Percentiles rank a stretch among this genome's conserved stretches.
phyloP scores from a whole-genome alignment of 2,797 vertebrate genomes.

The Chaetodon trifasciatus region DNA sequence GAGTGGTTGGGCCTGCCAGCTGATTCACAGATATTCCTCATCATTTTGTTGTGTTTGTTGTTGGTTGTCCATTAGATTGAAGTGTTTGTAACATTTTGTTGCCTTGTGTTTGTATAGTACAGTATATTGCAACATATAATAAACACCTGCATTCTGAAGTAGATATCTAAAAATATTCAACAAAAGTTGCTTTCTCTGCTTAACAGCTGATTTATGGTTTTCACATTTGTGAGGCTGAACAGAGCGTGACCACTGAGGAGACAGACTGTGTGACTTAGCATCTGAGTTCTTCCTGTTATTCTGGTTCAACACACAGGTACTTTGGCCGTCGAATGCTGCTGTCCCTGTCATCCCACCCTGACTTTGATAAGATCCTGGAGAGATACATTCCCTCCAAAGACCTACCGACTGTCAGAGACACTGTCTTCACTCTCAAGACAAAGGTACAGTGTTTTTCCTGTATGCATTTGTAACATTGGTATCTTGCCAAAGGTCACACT shows the following conservation, averaged over 20 bases:
- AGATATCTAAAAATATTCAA: not conserved
- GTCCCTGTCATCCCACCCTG: slow-evolving; percentile 89
- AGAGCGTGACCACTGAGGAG: not conserved
- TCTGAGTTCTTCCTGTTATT: not conserved
- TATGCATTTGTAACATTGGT: not conserved
- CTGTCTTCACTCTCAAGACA: slow-evolving; percentile 87
- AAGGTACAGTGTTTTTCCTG: slow-evolving; percentile 85
- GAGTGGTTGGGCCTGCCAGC: not conserved
- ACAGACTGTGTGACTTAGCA: not conserved
- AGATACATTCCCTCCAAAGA: slow-evolving; percentile 91
- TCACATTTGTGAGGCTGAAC: not conserved
- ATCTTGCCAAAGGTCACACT: not conserved
- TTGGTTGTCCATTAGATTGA: not conserved
- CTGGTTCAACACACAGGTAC: slow-evolving; percentile 84
- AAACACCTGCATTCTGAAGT: not conserved
- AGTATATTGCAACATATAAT: not conserved
- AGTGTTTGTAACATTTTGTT: not conserved
- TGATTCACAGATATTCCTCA: not conserved
- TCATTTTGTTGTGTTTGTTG: not conserved
- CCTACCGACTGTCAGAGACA: slow-evolving; percentile 89
- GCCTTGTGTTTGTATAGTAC: not conserved
- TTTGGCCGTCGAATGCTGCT: slow-evolving; percentile 94
- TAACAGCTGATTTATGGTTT: not conserved
- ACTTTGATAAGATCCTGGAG: slow-evolving; percentile 93
- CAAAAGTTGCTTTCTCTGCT: not conserved